A percentile compares a stretch with the other conserved stretches of the same genome.
These are phyloP conservation scores for Sus scrofa DNA, from an alignment of 2,113 vertebrate genomes.

Conservation along the genomic window DNA sequence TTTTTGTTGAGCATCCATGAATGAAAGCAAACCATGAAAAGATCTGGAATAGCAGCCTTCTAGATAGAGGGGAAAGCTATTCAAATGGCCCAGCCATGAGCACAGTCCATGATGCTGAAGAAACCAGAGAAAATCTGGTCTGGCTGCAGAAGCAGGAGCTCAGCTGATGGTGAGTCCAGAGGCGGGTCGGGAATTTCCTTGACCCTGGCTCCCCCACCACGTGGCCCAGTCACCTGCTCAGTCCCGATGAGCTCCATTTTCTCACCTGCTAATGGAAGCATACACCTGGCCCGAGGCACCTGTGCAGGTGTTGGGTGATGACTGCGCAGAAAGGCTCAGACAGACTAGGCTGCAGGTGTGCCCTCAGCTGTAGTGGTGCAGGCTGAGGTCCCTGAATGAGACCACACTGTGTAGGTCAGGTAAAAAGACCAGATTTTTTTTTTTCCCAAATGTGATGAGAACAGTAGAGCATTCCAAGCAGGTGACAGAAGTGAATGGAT, in stretches of 20 bases:
- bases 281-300: too few relatives aligned
- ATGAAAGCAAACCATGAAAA: neutral
- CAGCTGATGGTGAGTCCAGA: too few relatives aligned
- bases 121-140: neutral
- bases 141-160: neutral
- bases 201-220: too few relatives aligned
- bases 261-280: neutral
- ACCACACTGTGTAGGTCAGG: accelerated
- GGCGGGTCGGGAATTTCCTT: too few relatives aligned
- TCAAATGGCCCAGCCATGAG: neutral
- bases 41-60: neutral
- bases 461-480: neutral
- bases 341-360: neutral
- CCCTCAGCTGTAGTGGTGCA: accelerated
- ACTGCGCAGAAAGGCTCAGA: neutral
- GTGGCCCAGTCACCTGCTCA: neutral
- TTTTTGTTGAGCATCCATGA: neutral
- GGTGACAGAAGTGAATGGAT: neutral
- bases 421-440: neutral
- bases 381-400: too few relatives aligned
- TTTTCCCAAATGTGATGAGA: neutral
- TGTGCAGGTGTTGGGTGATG: too few relatives aligned
- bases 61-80: neutral
- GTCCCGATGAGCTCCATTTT: neutral
- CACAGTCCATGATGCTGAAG: neutral